A percentile compares a stretch with the other conserved stretches of the same genome.
These are phyloP conservation scores for Grammomys surdaster DNA, from an alignment of 2,113 vertebrate species.

Conservation along the genomic window DNA sequence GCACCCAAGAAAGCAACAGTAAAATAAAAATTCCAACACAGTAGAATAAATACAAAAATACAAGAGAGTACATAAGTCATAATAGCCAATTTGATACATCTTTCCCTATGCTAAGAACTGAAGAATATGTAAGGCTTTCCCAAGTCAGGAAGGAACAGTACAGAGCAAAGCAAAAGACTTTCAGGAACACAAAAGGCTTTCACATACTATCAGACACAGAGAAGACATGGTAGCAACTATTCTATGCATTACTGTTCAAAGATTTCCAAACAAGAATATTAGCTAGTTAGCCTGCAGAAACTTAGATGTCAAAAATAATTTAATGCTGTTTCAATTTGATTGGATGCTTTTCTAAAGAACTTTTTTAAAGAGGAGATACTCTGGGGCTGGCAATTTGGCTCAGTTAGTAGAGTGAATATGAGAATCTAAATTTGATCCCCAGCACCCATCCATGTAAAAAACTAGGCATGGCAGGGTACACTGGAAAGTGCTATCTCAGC, in stretches of 20 bases:
- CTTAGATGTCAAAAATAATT: slow-evolving; percentile 47
- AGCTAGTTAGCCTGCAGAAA: neutral
- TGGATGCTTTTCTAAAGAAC: neutral
- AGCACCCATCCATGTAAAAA: neutral
- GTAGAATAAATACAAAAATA: slow-evolving; percentile 24
- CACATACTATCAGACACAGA: slow-evolving; percentile 2
- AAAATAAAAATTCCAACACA: slow-evolving; percentile 23
- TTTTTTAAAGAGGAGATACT: slow-evolving; percentile 32
- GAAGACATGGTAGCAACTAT: neutral
- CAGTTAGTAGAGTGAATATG: neutral
- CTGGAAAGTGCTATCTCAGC: neutral
- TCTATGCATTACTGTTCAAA: slow-evolving; percentile 5
- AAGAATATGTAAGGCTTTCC: slow-evolving; percentile 23
- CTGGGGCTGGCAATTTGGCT: neutral
- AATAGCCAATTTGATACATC: slow-evolving; percentile 46
- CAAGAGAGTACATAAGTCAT: neutral
- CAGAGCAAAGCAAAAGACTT: slow-evolving; percentile 1
- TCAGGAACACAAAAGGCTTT: too few relatives aligned
- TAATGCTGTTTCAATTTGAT: slow-evolving; percentile 34
- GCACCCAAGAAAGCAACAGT: neutral
- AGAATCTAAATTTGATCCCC: neutral
- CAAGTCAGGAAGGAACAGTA: slow-evolving; percentile 13
- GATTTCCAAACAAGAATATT: slow-evolving; percentile 51
- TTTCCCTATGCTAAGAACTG: slow-evolving; percentile 19
- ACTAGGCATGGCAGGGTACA: neutral